Conservation (phyloP, 2,797 vertebrate species). For the Okamejei kenojei region DNA sequence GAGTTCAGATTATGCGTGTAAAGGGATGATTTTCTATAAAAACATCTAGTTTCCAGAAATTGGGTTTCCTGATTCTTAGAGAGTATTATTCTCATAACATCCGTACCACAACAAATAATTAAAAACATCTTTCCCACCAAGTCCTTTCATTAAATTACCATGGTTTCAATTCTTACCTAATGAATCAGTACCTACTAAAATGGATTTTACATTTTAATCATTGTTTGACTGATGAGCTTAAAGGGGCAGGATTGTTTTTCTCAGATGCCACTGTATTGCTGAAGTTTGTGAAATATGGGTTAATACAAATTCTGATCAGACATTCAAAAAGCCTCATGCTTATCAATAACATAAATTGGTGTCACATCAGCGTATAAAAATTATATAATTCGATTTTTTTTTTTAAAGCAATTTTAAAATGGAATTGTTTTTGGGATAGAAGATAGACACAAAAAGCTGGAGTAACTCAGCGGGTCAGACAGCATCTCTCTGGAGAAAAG, state of each 20-base stretch:
- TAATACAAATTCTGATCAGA: no score
- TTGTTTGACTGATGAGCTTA: not conserved
- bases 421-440: not conserved
- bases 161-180: slow-evolving; percentile 6
- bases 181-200: not conserved
- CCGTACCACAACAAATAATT: slow-evolving; percentile 34
- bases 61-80: slow-evolving; percentile 32
- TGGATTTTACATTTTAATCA: not conserved
- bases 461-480: no score
- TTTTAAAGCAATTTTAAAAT: not conserved
- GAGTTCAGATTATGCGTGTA: slow-evolving; percentile 56
- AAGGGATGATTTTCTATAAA: slow-evolving; percentile 59
- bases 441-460: no score
- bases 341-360: not conserved
- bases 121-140: slow-evolving; percentile 26
- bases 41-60: slow-evolving; percentile 31
- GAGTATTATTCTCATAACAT: slow-evolving; percentile 19
- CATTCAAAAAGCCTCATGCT: not conserved
- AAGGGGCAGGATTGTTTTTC: not conserved
- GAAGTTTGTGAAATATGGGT: not conserved
- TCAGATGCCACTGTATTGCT: not conserved
- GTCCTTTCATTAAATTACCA: slow-evolving; percentile 18
- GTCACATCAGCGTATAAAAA: not conserved
- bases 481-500: no score
- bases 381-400: no score